phyloP scores from a whole-genome alignment of 2,888 invertebrate genomes.

The Hecatera dysodea region DNA sequence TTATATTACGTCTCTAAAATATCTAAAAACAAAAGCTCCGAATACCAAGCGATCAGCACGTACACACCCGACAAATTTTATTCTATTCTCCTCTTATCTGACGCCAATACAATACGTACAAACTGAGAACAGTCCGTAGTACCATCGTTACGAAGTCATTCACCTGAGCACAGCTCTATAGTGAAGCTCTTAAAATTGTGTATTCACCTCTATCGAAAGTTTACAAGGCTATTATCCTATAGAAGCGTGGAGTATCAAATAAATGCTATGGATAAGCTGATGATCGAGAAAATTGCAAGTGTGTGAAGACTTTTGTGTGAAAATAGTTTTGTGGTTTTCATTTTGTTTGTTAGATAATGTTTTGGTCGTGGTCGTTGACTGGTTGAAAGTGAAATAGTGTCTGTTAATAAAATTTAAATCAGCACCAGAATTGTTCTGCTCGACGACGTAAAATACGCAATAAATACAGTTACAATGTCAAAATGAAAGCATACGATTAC shows the following conservation, averaged over 20 bases:
- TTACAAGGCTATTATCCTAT: conserved; percentile 41
- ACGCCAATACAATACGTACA: conserved; percentile 39
- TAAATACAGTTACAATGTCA: too few relatives aligned
- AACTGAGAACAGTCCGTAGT: conserved; percentile 38
- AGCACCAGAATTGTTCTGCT: too few relatives aligned
- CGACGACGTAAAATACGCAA: too few relatives aligned
- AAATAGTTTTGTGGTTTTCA: conserved; percentile 1
- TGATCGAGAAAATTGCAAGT: conserved; percentile 15
- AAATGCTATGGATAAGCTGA: conserved; percentile 24
- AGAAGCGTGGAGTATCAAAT: conserved; percentile 18
- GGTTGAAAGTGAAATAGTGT: not conserved
- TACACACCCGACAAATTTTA: conserved; percentile 19
- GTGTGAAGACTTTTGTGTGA: conserved; percentile 2
- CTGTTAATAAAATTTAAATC: not conserved
- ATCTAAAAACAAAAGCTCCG: not conserved
- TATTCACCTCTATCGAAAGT: conserved; percentile 44
- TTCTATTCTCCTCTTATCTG: conserved; percentile 27
- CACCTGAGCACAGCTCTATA: conserved; percentile 49
- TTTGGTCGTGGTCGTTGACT: not conserved
- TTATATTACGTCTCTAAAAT: not conserved
- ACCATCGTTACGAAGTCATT: conserved; percentile 53
- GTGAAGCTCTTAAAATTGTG: conserved; percentile 44
- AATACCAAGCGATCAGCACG: conserved; percentile 12
- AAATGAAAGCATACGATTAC: too few relatives aligned
- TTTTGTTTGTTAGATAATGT: not conserved